These are phyloP conservation scores for Cydia strobilella DNA, from an alignment of 1,140 invertebrate genomes.

Conservation along the genomic window DNA sequence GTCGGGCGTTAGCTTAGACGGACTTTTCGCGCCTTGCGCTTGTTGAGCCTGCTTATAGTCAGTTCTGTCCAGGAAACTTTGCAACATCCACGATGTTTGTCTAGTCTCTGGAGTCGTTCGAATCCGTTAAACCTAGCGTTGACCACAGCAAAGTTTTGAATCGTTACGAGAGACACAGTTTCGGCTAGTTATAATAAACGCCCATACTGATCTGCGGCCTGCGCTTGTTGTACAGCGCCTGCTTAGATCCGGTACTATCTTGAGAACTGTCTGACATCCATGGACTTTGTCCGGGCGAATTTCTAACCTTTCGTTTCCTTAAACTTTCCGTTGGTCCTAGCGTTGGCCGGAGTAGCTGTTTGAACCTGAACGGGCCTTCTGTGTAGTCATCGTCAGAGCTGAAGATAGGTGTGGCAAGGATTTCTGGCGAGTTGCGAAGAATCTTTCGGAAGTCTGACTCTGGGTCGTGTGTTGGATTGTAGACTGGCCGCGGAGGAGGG, in stretches of 20 bases:
- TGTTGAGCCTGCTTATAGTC: no score
- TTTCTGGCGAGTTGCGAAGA: slow-evolving; percentile 77
- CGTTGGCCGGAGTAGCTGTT: slow-evolving; percentile 84
- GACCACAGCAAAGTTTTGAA: neutral
- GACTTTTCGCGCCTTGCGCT: no score
- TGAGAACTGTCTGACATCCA: slow-evolving; percentile 76
- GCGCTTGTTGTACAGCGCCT: slow-evolving; percentile 62
- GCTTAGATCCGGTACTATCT: slow-evolving; percentile 66
- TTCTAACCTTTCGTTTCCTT: slow-evolving; percentile 83
- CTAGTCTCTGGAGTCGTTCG: no score
- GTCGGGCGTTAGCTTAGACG: no score
- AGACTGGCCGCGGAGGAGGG: slow-evolving; percentile 53
- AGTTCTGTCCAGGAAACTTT: no score
- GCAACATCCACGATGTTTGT: no score
- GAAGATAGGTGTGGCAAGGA: slow-evolving; percentile 69
- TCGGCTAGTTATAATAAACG: slow-evolving; percentile 67
- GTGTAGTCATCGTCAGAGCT: slow-evolving; percentile 80
- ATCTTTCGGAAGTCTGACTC: slow-evolving; percentile 76
- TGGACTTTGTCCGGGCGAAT: slow-evolving; percentile 62
- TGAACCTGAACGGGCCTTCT: slow-evolving; percentile 86
- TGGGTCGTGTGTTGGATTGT: slow-evolving; percentile 68
- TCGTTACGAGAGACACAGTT: neutral
- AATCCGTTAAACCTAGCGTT: neutral
- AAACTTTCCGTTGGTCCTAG: slow-evolving; percentile 86
- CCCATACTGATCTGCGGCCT: slow-evolving; percentile 74